Evolutionary conservation across 2,113 vertebrate genomes (phyloP).

Genomic region (Poeciliopsis retropinna): DNA sequence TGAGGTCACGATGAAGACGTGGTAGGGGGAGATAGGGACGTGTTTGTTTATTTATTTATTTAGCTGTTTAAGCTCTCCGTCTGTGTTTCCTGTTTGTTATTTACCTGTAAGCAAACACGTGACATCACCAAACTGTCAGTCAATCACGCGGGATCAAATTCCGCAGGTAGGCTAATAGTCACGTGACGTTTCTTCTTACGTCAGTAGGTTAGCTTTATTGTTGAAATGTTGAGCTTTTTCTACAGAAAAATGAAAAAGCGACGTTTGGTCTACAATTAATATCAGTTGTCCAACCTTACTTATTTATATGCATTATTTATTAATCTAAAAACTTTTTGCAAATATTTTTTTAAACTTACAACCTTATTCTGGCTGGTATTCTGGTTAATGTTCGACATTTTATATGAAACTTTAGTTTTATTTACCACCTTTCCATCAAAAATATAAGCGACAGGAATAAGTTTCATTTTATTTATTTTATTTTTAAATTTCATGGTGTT

Average conservation of each 20-base stretch:
- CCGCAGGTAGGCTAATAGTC: not conserved
- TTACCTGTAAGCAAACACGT: constrained; percentile 3
- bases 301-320: not conserved
- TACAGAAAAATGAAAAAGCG: not conserved
- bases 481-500: not conserved
- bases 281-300: no score
- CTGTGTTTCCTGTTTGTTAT: not conserved
- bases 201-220: not conserved
- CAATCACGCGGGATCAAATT: not conserved
- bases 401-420: not conserved
- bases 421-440: not conserved
- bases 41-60: no score
- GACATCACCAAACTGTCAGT: constrained; percentile 17
- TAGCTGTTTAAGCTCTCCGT: not conserved
- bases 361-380: not conserved
- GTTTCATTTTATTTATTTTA: not conserved
- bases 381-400: not conserved
- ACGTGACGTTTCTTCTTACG: not conserved
- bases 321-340: not conserved
- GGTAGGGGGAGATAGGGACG: not conserved
- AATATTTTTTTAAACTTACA: not conserved
- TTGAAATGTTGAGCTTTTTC: not conserved
- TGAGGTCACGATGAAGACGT: constrained; percentile 29
- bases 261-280: no score
- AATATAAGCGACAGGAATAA: not conserved